Evolutionary conservation across 2,888 invertebrate species (phyloP), one percentile per base, ranked within the genome.

Genomic region (Leptogaster cylindrica): DNA sequence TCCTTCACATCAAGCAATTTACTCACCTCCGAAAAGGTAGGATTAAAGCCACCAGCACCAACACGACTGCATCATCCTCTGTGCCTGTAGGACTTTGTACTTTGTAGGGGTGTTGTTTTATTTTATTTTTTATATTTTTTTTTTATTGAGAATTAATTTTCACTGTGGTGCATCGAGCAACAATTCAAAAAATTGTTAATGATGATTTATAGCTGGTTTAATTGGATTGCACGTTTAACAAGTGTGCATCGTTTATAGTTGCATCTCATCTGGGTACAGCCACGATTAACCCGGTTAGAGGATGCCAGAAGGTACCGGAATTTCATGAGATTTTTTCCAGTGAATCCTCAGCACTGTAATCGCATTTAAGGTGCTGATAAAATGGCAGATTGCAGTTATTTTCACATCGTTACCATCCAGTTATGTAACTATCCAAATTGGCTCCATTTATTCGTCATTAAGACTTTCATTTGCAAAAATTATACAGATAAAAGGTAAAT

Each of bases 181-280:
- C 46, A 31, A 33, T 33, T 52, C 33, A 31, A 31, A 52, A 52
- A 52, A 52, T 52, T 28, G 28, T 52, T 61, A 61, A 63, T 63
- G 61, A 63, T 63, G 61, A 63, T 63, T 63, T 63, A 63, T 44
- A 31, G 18, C 14, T 18, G 44, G 46, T 63, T 63, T 63, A 63
- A 63, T 63, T 63, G 61, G 28, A 44, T 52, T 33, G 16, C n/a
- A 31, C 52, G 31, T 52, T 28, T 16, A 31, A 31, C 52, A 52
- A 52, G 52, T 52, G 33, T 33, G 52, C 33, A 20, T 16, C 18
- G 33, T 52, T 52, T 52, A 31, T 52, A 52, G 52, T 14, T 33
- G 33, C 28, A 28, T 52, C 33, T 16, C 33, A 31, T 52, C 16
- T 31, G 23, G 46, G n/a, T n/a, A 20, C 23, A 20, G 46, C n/a